Conservation (phyloP, 2,113 vertebrate species). For the Leucopsar rothschildi region DNA sequence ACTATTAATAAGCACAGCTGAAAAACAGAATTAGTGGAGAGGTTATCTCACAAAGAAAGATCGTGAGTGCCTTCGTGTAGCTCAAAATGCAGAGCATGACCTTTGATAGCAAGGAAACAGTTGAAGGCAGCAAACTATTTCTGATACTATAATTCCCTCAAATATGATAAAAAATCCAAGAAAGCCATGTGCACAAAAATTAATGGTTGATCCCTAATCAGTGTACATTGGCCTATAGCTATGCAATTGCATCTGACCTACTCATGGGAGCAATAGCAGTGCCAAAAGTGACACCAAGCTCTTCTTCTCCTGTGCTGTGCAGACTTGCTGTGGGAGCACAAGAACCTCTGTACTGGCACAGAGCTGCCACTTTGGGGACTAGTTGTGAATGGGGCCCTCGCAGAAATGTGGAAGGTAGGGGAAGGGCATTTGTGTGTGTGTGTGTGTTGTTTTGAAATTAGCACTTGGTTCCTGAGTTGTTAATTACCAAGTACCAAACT, state of each 20-base stretch:
- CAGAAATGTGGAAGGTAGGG: background rate
- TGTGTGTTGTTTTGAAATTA: background rate
- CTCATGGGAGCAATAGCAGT: background rate
- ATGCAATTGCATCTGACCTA: background rate
- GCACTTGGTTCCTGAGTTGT: background rate
- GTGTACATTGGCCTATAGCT: background rate
- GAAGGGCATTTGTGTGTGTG: accelerated
- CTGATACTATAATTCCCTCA: background rate
- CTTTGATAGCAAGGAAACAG: background rate
- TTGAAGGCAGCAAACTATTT: background rate
- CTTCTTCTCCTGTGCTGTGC: background rate
- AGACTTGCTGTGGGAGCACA: background rate
- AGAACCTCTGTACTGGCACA: background rate
- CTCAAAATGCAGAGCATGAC: background rate
- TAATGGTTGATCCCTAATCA: background rate
- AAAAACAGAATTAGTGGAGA: background rate
- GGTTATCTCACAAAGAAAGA: background rate
- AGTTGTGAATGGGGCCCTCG: background rate
- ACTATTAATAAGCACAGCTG: background rate
- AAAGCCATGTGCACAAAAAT: background rate
- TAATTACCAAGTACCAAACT: background rate
- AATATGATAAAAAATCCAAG: background rate
- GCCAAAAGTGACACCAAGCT: background rate
- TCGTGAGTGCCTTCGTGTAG: background rate
- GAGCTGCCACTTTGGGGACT: background rate